Conservation (phyloP, 1,140 invertebrate genomes). For the Teleopsis dalmanni region DNA sequence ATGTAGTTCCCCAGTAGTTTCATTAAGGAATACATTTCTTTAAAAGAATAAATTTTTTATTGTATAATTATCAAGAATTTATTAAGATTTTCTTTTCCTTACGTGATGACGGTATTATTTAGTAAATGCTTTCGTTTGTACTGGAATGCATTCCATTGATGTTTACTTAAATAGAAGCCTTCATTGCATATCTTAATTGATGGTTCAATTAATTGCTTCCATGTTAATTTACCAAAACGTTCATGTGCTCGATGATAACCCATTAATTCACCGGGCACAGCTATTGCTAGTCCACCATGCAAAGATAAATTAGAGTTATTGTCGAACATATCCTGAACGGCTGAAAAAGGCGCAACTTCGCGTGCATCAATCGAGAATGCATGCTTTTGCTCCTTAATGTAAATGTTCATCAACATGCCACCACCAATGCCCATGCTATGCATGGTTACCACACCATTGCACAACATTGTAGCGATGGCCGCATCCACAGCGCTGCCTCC, state of each 20-base stretch:
- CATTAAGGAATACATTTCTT: conserved; percentile 59
- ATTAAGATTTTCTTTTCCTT: background rate
- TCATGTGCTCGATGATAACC: conserved; percentile 81
- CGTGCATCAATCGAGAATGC: conserved; percentile 70
- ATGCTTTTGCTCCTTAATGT: conserved; percentile 54
- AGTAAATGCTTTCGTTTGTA: conserved; percentile 15
- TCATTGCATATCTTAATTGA: conserved; percentile 67
- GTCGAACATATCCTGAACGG: conserved; percentile 62
- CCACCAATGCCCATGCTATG: conserved; percentile 86
- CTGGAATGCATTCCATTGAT: conserved; percentile 49
- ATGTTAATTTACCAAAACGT: conserved; percentile 72
- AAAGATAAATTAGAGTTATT: conserved; percentile 43
- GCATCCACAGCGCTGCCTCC: conserved; percentile 86
- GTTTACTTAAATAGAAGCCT: conserved; percentile 63
- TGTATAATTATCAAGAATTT: background rate
- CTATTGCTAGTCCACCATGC: conserved; percentile 65
- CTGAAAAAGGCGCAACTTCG: conserved; percentile 65
- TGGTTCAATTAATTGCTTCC: conserved; percentile 72
- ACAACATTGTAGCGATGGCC: conserved; percentile 73
- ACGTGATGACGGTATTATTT: conserved; percentile 17
- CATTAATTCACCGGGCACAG: conserved; percentile 82
- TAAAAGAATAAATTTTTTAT: conserved; percentile 13
- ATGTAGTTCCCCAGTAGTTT: conserved; percentile 51
- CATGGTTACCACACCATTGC: conserved; percentile 74
- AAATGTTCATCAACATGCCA: conserved; percentile 78